A percentile compares a stretch with the other conserved stretches of the same genome.
These are phyloP conservation scores for Gila orcuttii DNA, from an alignment of 2,113 vertebrate species.

Conservation along the genomic window DNA sequence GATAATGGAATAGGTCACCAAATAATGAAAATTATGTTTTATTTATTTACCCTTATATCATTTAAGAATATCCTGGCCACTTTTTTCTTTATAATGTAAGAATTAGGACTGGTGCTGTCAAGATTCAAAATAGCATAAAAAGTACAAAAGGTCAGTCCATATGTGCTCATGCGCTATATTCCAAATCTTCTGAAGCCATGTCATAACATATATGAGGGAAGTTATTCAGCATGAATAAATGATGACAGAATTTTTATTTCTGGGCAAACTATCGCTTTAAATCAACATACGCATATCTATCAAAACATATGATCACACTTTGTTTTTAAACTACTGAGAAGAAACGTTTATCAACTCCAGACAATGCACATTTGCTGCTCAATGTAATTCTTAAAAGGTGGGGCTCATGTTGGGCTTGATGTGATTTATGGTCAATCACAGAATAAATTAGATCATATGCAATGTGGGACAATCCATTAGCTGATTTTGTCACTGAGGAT, in stretches of 20 bases:
- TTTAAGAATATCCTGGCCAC: neutral
- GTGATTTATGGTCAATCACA: constrained; percentile 63
- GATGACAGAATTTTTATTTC: neutral
- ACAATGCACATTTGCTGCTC: constrained; percentile 9
- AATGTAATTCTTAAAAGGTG: neutral
- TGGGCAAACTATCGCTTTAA: neutral
- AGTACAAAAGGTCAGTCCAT: neutral
- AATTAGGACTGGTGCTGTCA: neutral
- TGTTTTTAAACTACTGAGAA: constrained; percentile 5
- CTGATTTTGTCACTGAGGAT: constrained; percentile 63
- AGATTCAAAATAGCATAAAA: neutral
- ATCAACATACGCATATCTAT: neutral
- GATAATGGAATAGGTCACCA: neutral
- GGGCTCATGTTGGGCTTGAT: constrained; percentile 5
- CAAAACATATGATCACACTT: neutral
- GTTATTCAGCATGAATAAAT: neutral
- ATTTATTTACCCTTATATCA: neutral
- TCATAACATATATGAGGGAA: neutral
- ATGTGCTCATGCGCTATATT: neutral
- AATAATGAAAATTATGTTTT: neutral
- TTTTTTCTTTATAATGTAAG: neutral
- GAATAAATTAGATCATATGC: constrained; percentile 73
- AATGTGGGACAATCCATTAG: constrained; percentile 67
- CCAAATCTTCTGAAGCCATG: neutral
- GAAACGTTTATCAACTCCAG: neutral